Base-by-base conservation (phyloP, 2,113 vertebrate genomes). In the Pungitius pungitius region DNA sequence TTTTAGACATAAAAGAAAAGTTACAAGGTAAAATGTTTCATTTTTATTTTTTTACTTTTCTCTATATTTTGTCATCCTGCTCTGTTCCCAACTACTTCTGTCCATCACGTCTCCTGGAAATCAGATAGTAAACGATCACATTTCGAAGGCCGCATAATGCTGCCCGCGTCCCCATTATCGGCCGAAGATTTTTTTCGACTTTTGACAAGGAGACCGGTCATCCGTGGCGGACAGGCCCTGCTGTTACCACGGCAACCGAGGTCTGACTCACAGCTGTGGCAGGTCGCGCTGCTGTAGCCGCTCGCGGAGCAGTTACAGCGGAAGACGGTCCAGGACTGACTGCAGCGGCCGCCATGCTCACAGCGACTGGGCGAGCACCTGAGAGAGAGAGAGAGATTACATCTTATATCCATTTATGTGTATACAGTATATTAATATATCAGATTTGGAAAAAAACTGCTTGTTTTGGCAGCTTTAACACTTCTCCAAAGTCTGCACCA, bases 321-420 rank as follows among this genome's bases (percentile, higher is more conserved):
- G 67, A 99, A 99, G 59, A 65, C 83, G 52, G 89, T 95, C 97
- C 97, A 99, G 40, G 97, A 95, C 85, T 99, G 97, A 40, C 93
- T 95, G 78, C 97, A 99, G 63, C 82, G 91, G 13, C 97, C 96
- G 1, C 95, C 95, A 0, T 99, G 97, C 80, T 99, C 97, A 85
- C 96, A 99, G 0, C 94, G 96, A 88, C 95, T 97, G 54, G 95
- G 96, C n/a, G 95, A 94, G 81, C 96, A 99, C 85, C 96, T 98
- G 82, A 63, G 77, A 30, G 12, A 62, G 56, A 33, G 47, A 39
- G 26, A 65, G 40, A 78, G 24, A 59, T 18, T 30, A 30, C 6
- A 5, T 30, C 0, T 35, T 4, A 35, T 4, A 35, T 4, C 5
- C 7, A 35, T 35, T 1, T 8, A 35, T 35, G 6, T 35, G n/a